Evolutionary conservation across 1,140 invertebrate species (phyloP), one percentile per base, ranked within the genome.

Genomic region (Platyscapa corneri): DNA sequence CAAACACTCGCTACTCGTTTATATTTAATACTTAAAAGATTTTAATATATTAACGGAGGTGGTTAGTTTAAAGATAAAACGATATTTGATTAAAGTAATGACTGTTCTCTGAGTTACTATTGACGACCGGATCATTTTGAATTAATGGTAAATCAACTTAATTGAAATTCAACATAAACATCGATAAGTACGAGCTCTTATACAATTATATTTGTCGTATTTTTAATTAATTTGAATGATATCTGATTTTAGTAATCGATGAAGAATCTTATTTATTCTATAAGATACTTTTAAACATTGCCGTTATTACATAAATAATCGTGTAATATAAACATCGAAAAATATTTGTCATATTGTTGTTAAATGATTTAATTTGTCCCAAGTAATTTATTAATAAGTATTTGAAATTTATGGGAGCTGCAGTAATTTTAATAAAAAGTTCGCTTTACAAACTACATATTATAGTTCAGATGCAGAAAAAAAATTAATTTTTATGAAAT

Each of bases 181-280:
- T 12, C 42, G n/a, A n/a, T n/a, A n/a, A n/a, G n/a, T n/a, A n/a
- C n/a, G n/a, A n/a, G n/a, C n/a, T n/a, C n/a, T n/a, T n/a, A n/a
- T n/a, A n/a, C 42, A 53, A 53, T 53, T 53, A 53, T 14, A 10
- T 10, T 27, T 7, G 27, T 46, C 34, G 60, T 7, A 37, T 67
- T 65, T 0, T 65, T 30, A 70, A 70, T 81, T 27, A 46, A 67
- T 67, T 81, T 56, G 49, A 81, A 49, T 8, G 14, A 5, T 34
- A n/a, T 32, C 65, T 39, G n/a, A 70, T 49, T 46, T 70, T 49
- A 70, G 39, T 60, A 49, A 53, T 53, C n/a, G 49, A 81, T 34
- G 27, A 42, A 70, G 65, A 42, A 81, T 70, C 37, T 49, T 6
- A 42, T 67, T 65, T 20, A 23, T n/a, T n/a, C n/a, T n/a, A n/a